A percentile compares a stretch with the other conserved stretches of the same genome.
Conservation (phyloP, 2,888 invertebrate genomes). For the Apamea monoglypha region DNA sequence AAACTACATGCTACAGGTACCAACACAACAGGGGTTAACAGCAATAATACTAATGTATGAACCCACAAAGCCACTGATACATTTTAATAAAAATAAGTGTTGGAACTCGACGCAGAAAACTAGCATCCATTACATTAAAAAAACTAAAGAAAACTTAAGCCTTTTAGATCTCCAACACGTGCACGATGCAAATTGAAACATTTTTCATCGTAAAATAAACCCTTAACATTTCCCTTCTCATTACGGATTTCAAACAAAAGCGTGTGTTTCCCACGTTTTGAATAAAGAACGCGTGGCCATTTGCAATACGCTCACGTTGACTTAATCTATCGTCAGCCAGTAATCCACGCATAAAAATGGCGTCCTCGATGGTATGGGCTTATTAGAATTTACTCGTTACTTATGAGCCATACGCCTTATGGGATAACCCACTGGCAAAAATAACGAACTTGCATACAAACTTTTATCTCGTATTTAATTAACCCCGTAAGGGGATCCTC, state of each 20-base stretch:
- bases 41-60: background rate
- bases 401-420: background rate
- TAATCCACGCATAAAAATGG: constrained; percentile 45
- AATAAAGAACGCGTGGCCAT: constrained; percentile 32
- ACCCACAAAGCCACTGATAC: background rate
- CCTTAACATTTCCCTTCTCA: constrained; percentile 3
- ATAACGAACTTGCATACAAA: background rate
- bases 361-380: background rate
- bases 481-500: background rate
- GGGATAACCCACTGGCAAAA: background rate
- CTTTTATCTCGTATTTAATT: background rate
- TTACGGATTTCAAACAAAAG: background rate
- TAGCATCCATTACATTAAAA: background rate
- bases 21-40: background rate
- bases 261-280: constrained; percentile 22
- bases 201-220: background rate
- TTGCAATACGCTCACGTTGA: constrained; percentile 45
- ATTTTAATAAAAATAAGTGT: background rate
- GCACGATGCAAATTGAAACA: background rate
- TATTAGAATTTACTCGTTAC: constrained; percentile 32
- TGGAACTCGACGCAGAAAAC: background rate
- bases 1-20: background rate
- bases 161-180: background rate
- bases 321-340: constrained; percentile 31
- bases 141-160: background rate